Evolutionary conservation across 2,113 vertebrate genomes (phyloP), one percentile per base, ranked within the genome.

Genomic region (Nyctereutes procyonoides): DNA sequence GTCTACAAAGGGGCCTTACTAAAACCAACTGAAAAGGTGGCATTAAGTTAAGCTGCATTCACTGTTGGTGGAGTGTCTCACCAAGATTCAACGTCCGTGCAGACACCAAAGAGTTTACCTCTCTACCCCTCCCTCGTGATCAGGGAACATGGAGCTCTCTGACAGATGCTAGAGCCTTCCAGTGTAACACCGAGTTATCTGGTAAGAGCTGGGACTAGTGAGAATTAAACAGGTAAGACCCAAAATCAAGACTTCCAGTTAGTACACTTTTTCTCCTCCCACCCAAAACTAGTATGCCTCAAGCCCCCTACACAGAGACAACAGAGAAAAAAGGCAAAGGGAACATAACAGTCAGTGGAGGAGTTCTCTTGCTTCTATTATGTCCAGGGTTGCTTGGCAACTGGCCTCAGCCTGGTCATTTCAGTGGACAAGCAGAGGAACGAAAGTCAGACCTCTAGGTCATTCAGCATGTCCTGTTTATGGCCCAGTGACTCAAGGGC

Each of bases 351-450:
- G 83, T 85, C 77, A 79, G 55, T 93, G 77, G 81, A 55, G 5
- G 8, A 88, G 71, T 77, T 80, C n/a, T 95, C 92, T 74, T 88
- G 76, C 53, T 88, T 97, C 82, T 97, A 28, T 77, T 96, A 85
- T 77, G 60, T 95, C 83, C 76, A 85, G 30, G 74, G 95, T 96
- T 96, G 90, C 92, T 56, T 76, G 71, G 87, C 92, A 96, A 98
- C 94, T 51, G 10, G 95, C 11, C 74, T 89, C 30, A 4, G 81
- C 90, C 93, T 90, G 74, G 62, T 77, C 53, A 84, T 89, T 86
- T 67, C 79, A 76, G n/a, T 20, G 22, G 86, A 95, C 95, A 94
- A 71, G 84, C 60, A 92, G 60, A 76, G 48, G 92, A 89, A 94
- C 30, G 9, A 87, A 93, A 53, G 63, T 76, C 67, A 93, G 92